Percentiles rank a stretch among this genome's conserved stretches.
Conservation (phyloP, 1,140 invertebrate genomes). For the Nymphalis io region DNA sequence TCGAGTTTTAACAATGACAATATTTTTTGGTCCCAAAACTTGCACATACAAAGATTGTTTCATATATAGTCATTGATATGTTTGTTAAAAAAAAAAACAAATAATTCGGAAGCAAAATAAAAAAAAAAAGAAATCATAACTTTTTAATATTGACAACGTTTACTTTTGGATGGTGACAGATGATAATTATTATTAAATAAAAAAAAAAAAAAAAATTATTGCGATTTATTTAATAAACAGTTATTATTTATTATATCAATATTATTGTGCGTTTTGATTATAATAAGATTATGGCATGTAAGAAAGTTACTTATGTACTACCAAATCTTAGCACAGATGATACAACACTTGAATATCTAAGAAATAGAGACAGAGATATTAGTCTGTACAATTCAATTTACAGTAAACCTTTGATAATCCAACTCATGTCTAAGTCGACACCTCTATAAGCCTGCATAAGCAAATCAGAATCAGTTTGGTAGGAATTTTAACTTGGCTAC, state of each 20-base stretch:
- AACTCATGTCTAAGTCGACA: too few relatives aligned
- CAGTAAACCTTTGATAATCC: too few relatives aligned
- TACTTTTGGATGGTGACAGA: slow-evolving; percentile 22
- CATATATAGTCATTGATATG: background rate
- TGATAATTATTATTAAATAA: slow-evolving; percentile 25
- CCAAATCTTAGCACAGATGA: background rate
- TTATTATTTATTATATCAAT: slow-evolving; percentile 32
- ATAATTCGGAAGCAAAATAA: slow-evolving; percentile 12
- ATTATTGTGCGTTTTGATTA: slow-evolving; percentile 42
- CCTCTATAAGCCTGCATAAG: too few relatives aligned
- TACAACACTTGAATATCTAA: background rate
- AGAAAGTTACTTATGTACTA: slow-evolving; percentile 43
- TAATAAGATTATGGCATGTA: slow-evolving; percentile 50
- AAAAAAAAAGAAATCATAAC: slow-evolving; percentile 19
- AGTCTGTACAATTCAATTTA: background rate
- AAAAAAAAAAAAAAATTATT: slow-evolving; percentile 33
- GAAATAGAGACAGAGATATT: background rate
- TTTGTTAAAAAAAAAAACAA: background rate
- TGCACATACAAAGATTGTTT: slow-evolving; percentile 27
- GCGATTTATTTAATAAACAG: slow-evolving; percentile 26
- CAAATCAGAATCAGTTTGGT: too few relatives aligned
- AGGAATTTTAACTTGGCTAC: too few relatives aligned
- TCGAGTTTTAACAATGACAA: background rate
- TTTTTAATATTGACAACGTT: slow-evolving; percentile 23
- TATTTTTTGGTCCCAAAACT: slow-evolving; percentile 61